Evolutionary conservation across 2,797 vertebrate genomes (phyloP).

Genomic region (Enteromius thamalakanensis): DNA sequence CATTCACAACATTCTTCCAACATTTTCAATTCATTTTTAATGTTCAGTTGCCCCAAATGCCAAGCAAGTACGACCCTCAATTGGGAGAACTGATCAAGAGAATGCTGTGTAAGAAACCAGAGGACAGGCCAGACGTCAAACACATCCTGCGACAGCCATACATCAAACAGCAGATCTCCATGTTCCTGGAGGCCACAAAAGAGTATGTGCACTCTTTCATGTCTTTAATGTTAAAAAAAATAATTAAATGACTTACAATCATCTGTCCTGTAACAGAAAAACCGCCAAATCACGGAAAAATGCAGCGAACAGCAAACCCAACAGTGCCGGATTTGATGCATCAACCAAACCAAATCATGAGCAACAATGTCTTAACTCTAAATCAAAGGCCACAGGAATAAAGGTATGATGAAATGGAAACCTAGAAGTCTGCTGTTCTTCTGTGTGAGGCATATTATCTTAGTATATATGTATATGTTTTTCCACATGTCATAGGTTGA

Average conservation of each 20-base stretch:
- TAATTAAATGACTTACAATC: not conserved
- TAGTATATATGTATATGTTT: not conserved
- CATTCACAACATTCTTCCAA: slow-evolving; percentile 17
- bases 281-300: slow-evolving; percentile 86
- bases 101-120: slow-evolving; percentile 93
- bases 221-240: not conserved
- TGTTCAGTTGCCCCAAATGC: slow-evolving; percentile 92
- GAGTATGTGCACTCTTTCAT: slow-evolving; percentile 74
- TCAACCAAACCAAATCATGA: slow-evolving; percentile 64
- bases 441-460: not conserved
- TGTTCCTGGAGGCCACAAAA: slow-evolving; percentile 94
- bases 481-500: slow-evolving; percentile 73
- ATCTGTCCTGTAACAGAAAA: slow-evolving; percentile 78
- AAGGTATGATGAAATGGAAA: slow-evolving; percentile 70
- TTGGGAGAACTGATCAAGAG: slow-evolving; percentile 88
- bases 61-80: slow-evolving; percentile 89
- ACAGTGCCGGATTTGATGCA: slow-evolving; percentile 62
- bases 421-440: not conserved
- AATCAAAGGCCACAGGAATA: slow-evolving; percentile 67
- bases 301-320: slow-evolving; percentile 69
- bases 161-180: slow-evolving; percentile 90
- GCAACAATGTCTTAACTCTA: slow-evolving; percentile 60
- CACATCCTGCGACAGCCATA: slow-evolving; percentile 91
- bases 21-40: slow-evolving; percentile 36
- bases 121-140: slow-evolving; percentile 91